Evolutionary conservation across 92 coral and sea anemone species (phyloP).

Genomic region (Desmophyllum pertusum): DNA sequence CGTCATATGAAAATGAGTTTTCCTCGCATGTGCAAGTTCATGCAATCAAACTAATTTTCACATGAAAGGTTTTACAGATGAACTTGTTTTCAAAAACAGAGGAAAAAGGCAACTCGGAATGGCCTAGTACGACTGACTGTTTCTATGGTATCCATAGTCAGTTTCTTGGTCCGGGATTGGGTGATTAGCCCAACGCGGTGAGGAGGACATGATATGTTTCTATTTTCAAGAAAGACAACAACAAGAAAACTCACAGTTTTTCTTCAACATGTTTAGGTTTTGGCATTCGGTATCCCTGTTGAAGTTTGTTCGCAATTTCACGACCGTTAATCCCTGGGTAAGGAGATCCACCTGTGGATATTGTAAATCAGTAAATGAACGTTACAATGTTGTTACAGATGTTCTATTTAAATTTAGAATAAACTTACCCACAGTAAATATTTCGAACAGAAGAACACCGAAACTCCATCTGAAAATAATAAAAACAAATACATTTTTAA

Average conservation of each 20-base stretch:
- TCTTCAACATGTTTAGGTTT: slow-evolving; percentile 82
- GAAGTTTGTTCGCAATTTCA: slow-evolving; percentile 59
- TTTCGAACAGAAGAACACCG: slow-evolving; percentile 64
- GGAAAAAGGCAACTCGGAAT: too few relatives aligned
- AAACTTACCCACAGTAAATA: slow-evolving; percentile 64
- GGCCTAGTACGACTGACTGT: too few relatives aligned
- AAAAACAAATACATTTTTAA: neutral
- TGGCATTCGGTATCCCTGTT: slow-evolving; percentile 81
- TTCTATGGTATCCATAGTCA: too few relatives aligned
- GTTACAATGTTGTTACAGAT: neutral
- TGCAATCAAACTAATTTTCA: too few relatives aligned
- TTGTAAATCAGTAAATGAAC: neutral
- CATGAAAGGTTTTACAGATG: too few relatives aligned
- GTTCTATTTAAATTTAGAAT: neutral
- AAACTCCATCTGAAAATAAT: slow-evolving; percentile 63
- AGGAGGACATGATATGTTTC: too few relatives aligned
- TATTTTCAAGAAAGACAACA: neutral
- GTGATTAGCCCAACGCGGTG: too few relatives aligned
- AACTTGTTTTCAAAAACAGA: too few relatives aligned
- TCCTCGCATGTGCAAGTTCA: too few relatives aligned
- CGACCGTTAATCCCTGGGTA: slow-evolving; percentile 70
- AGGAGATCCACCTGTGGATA: slow-evolving; percentile 75
- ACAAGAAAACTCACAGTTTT: slow-evolving; percentile 56
- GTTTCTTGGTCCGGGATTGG: too few relatives aligned
- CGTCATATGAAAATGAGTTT: too few relatives aligned